Conservation (phyloP, 2,888 invertebrate genomes). For the Galerucella nymphaeae region DNA sequence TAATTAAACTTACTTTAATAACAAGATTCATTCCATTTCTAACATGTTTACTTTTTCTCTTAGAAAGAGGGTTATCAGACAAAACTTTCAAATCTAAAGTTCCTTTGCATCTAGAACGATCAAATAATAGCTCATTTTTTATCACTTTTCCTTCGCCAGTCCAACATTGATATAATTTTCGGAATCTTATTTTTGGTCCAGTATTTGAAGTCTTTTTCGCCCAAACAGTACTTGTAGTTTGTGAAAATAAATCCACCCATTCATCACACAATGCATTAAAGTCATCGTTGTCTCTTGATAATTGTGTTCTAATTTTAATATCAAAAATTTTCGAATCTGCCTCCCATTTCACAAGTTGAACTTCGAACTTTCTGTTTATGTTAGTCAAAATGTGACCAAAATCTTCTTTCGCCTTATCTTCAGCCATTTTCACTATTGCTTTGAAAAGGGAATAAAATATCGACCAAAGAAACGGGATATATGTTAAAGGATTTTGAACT, state of each 20-base stretch:
- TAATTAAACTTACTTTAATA: slow-evolving; percentile 63
- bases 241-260: slow-evolving; percentile 64
- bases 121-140: slow-evolving; percentile 62
- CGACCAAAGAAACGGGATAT: slow-evolving; percentile 38
- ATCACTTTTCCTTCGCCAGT: slow-evolving; percentile 60
- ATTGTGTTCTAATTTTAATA: slow-evolving; percentile 62
- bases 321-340: slow-evolving; percentile 60
- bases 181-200: slow-evolving; percentile 63
- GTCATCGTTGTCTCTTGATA: slow-evolving; percentile 60
- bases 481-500: slow-evolving; percentile 7
- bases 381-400: slow-evolving; percentile 59
- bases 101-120: slow-evolving; percentile 61
- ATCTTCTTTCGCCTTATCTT: slow-evolving; percentile 58
- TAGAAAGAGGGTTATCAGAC: slow-evolving; percentile 60
- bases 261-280: slow-evolving; percentile 62
- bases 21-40: slow-evolving; percentile 62
- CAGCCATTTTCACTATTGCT: slow-evolving; percentile 33
- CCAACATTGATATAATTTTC: slow-evolving; percentile 65
- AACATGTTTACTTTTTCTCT: slow-evolving; percentile 62
- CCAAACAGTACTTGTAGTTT: slow-evolving; percentile 62
- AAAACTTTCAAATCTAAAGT: slow-evolving; percentile 64
- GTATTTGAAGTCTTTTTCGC: slow-evolving; percentile 64
- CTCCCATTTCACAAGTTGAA: slow-evolving; percentile 61
- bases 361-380: slow-evolving; percentile 61
- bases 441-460: slow-evolving; percentile 46